Conservation (phyloP, 2,888 invertebrate genomes). For the Catocala fraxini region DNA sequence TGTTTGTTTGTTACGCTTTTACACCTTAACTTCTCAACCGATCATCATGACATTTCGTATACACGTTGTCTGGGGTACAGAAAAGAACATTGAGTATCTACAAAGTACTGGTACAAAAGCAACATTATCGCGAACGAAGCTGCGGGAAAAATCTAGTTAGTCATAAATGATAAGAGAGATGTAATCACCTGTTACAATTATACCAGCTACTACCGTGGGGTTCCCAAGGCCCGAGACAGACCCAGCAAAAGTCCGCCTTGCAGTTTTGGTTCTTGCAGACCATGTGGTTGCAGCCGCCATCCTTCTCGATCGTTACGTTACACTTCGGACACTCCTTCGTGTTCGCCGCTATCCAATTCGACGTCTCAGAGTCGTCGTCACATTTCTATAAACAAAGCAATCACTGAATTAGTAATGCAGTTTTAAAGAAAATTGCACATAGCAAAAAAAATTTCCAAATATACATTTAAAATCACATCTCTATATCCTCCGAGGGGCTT, state of each 20-base stretch:
- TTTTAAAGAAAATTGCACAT: too few relatives aligned
- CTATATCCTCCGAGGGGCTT: too few relatives aligned
- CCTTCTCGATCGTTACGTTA: conserved; percentile 98
- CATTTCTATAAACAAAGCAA: conserved; percentile 90
- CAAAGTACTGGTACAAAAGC: too few relatives aligned
- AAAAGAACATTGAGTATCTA: too few relatives aligned
- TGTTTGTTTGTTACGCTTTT: too few relatives aligned
- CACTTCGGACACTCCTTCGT: conserved; percentile 99
- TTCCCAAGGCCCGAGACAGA: conserved; percentile 99
- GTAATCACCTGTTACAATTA: conserved; percentile 94
- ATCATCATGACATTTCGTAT: not conserved
- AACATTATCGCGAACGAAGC: too few relatives aligned
- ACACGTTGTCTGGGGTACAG: too few relatives aligned
- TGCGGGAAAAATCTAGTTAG: too few relatives aligned
- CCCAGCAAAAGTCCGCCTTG: conserved; percentile 99
- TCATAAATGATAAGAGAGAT: too few relatives aligned
- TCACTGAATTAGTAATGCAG: not conserved
- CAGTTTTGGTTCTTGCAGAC: conserved; percentile 99
- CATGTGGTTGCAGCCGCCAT: conserved; percentile 99
- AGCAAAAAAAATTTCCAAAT: too few relatives aligned
- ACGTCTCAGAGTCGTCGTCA: conserved; percentile 99
- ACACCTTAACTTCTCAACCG: too few relatives aligned
- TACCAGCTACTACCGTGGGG: conserved; percentile 99
- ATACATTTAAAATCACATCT: too few relatives aligned
- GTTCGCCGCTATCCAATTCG: conserved; percentile 99